phyloP scores from a whole-genome alignment of 2,888 invertebrate genomes.

The Eubasilissa splendida region DNA sequence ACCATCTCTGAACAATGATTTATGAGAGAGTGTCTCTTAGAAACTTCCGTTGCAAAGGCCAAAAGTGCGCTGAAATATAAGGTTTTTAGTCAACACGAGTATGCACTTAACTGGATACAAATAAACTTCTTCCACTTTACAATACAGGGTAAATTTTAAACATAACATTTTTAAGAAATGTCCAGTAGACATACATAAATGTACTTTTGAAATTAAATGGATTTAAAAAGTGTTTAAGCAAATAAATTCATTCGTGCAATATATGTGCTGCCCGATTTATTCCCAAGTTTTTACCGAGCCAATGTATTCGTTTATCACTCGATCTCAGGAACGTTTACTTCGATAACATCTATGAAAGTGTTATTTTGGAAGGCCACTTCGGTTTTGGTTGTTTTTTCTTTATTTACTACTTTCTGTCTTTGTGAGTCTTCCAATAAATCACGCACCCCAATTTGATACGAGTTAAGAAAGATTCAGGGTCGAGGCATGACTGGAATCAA shows the following conservation, averaged over 20 bases:
- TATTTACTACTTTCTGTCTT: conserved; percentile 50
- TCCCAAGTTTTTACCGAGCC: conserved; percentile 2
- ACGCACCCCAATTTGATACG: conserved; percentile 58
- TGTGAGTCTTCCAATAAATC: conserved; percentile 56
- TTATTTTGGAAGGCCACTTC: conserved; percentile 24
- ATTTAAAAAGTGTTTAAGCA: too few species aligned
- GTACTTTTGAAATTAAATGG: too few species aligned
- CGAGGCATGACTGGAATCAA: conserved; percentile 54
- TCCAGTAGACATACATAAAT: neutral
- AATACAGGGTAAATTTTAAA: neutral
- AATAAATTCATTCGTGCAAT: too few species aligned
- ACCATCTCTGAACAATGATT: neutral
- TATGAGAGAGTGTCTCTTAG: conserved; percentile 20
- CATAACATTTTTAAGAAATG: neutral
- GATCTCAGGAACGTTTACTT: neutral
- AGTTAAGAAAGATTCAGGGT: conserved; percentile 59
- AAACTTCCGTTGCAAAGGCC: conserved; percentile 5
- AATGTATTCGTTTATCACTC: neutral
- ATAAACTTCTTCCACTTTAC: neutral
- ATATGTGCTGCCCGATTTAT: too few species aligned
- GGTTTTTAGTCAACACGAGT: conserved; percentile 28
- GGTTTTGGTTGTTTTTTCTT: conserved; percentile 36
- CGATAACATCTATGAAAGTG: conserved; percentile 17
- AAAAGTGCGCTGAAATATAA: conserved; percentile 23
- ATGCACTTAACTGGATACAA: conserved; percentile 22